Base-by-base conservation (phyloP, 2,797 vertebrate genomes). In the Myripristis murdjan region DNA sequence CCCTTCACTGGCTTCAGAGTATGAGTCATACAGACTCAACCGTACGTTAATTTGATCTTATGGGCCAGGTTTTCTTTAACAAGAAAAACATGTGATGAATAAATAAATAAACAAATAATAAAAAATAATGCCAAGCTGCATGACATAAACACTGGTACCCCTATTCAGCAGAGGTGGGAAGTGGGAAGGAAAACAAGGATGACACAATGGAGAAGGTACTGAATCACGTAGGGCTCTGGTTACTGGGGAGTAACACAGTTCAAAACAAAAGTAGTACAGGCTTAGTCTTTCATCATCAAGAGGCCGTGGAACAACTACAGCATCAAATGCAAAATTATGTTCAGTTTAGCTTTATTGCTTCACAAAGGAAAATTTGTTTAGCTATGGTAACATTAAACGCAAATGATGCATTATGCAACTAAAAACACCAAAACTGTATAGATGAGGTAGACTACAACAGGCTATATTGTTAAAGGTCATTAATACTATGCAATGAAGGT, bases 21-120 rank as follows among this genome's bases (percentile, higher is more conserved):
- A 59, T 83, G 85, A 93, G 77, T 91, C 84, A 91, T 63, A 61
- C 75, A 72, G 71, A 82, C 86, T 79, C 47, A 77, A 85, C 78
- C 86, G 87, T 77, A 65, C 47, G 76, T 83, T 75, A 67, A 70
- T 85, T 81, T 85, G 71, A 84, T 81, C 66, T 55, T 59, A 70
- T 47, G 26, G 70, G 71, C 57, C 54, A 53, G 47, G 58, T 73
- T 80, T 75, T 79, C 61, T 69, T 49, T 41, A 53, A 70, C 44
- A 73, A 70, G 68, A 80, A 67, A 79, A 65, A 70, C 28, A 55
- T 14, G 55, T 24, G 24, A 24, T n/a, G 24, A 24, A 24, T n/a
- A 24, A 24, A 24, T 24, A 24, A 24, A 24, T 24, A 24, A 24
- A 24, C 24, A 24, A 24, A 24, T 1, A 24, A 24, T n/a, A 48